A percentile compares a stretch with the other conserved stretches of the same genome.
Conservation (phyloP, 2,888 invertebrate genomes). For the Yponomeuta malinellus region DNA sequence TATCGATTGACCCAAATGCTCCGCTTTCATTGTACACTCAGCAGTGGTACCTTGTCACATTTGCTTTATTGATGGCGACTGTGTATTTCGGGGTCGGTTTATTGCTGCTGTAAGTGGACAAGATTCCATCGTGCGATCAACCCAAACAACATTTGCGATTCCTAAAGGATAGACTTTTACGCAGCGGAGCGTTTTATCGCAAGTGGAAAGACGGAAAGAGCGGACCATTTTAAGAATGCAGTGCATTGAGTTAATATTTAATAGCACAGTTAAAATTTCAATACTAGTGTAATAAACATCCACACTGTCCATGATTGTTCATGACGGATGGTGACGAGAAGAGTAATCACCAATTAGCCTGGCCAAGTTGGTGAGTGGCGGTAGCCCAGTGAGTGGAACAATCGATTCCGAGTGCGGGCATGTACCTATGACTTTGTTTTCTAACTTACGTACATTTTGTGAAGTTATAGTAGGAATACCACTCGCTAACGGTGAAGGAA, state of each 20-base stretch:
- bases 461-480: too few species aligned
- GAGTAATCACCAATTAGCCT: too few species aligned
- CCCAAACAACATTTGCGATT: too few species aligned
- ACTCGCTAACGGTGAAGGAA: too few species aligned
- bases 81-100: neutral
- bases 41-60: neutral
- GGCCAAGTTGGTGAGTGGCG: too few species aligned
- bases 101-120: neutral
- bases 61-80: neutral
- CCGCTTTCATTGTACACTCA: conserved; percentile 7
- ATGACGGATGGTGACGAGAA: too few species aligned
- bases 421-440: too few species aligned
- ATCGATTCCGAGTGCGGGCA: too few species aligned
- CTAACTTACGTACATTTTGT: too few species aligned
- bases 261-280: neutral
- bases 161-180: too few species aligned
- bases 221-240: neutral
- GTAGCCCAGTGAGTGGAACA: too few species aligned
- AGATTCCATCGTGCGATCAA: neutral
- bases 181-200: neutral
- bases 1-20: conserved; percentile 61
- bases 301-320: too few species aligned
- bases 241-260: neutral
- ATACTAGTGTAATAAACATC: neutral
- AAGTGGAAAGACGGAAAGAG: neutral